Base-by-base conservation (phyloP, 2,113 vertebrate species). In the Zosterops lateralis region DNA sequence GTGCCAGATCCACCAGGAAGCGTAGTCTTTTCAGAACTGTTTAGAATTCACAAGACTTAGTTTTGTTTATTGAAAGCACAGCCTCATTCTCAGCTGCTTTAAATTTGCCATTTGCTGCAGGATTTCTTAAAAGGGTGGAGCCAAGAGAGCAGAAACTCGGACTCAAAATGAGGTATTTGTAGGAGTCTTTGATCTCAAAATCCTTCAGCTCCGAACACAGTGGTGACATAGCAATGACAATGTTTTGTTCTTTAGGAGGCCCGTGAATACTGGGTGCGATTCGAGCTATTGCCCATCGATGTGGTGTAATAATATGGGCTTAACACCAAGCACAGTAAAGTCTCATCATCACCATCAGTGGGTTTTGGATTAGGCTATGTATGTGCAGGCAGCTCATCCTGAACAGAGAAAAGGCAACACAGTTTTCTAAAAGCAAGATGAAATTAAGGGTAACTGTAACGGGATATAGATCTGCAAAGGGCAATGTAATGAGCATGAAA, bases 81-180 rank as follows among this genome's bases (percentile, higher is more conserved):
- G 82, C 84, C 73, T 91, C 2, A 3, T 61, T 66, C 92, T 96
- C 89, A 79, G 82, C 91, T 96, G 82, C 91, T 90, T 87, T 75
- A 89, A 79, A 82, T 91, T 92, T 96, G 87, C 70, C 82, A 50
- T 92, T 94, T 93, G 76, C 50, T 71, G 74, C 71, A 85, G 81
- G 80, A 71, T 83, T 89, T 82, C 20, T 96, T 87, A 38, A 65
- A 90, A 93, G 42, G 32, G 56, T 54, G 61, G 57, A 66, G 36
- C 50, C 32, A 70, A 68, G 78, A 74, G 38, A 66, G 44, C 7
- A 14, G 78, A 74, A 65, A 54, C 61, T 92, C 18, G 3, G 64
- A 66, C 34, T 78, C 56, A 9, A 61, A 61, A 61, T 54, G 45
- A 78, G 61, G 20, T 36, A 36, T 70, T 86, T 75, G 70, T 66